These are phyloP conservation scores for Leptobrachium ailaonicum DNA, from an alignment of 2,113 vertebrate genomes.

Conservation along the genomic window DNA sequence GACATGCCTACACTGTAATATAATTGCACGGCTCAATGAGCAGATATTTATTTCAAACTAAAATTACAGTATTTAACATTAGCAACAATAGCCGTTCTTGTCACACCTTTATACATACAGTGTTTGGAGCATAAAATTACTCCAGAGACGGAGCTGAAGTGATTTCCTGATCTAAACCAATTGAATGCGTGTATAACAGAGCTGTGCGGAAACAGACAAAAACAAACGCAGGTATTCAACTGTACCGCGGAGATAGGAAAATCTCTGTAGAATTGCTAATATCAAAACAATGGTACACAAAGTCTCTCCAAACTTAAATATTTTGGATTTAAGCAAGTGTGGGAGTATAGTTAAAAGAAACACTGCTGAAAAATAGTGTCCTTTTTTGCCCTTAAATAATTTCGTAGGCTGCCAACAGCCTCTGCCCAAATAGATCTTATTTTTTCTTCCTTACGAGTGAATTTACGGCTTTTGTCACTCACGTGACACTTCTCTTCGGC, in stretches of 20 bases:
- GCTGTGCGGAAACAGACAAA: conserved; percentile 19
- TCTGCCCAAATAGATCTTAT: too few relatives aligned
- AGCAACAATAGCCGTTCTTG: conserved; percentile 17
- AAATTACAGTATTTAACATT: neutral
- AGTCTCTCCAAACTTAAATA: neutral
- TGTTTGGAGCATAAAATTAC: conserved; percentile 48
- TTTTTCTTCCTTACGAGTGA: too few relatives aligned
- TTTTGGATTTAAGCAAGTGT: too few relatives aligned
- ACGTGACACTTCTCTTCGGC: too few relatives aligned
- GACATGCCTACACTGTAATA: conserved; percentile 39
- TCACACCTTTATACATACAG: conserved; percentile 18
- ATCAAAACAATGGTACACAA: neutral
- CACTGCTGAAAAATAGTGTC: too few relatives aligned
- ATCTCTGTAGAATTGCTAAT: conserved; percentile 20
- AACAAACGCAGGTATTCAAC: conserved; percentile 11
- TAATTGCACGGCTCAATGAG: conserved; percentile 30
- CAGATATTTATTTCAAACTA: conserved; percentile 46
- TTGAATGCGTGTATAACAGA: conserved; percentile 11
- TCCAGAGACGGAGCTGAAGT: conserved; percentile 24
- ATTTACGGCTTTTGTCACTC: too few relatives aligned
- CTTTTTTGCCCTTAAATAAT: too few relatives aligned
- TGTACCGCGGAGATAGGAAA: conserved; percentile 18
- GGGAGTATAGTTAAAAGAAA: too few relatives aligned
- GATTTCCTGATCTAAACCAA: conserved; percentile 28
- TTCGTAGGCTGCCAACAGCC: too few relatives aligned